These are phyloP conservation scores for Mactromeris polynyma DNA, from an alignment of 2,888 invertebrate species.

Conservation along the genomic window DNA sequence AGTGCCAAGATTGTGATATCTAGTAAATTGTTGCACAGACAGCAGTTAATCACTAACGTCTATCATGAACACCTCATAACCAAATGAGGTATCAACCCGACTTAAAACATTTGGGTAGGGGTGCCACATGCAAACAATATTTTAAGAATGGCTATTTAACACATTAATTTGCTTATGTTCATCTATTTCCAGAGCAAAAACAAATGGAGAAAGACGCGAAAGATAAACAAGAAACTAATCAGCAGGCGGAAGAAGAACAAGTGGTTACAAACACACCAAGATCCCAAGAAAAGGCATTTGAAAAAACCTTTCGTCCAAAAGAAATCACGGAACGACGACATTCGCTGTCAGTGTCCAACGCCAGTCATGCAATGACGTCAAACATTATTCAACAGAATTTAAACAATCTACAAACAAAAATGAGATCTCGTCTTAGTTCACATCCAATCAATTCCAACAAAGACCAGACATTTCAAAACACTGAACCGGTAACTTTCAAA, in stretches of 20 bases:
- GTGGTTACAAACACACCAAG: not conserved
- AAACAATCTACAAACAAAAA: conserved; percentile 56
- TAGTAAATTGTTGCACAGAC: too few relatives aligned
- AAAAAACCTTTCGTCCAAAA: conserved; percentile 30
- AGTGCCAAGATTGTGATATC: too few relatives aligned
- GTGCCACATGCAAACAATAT: too few relatives aligned
- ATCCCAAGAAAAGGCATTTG: conserved; percentile 33
- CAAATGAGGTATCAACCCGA: too few relatives aligned
- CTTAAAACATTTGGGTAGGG: too few relatives aligned
- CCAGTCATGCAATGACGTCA: conserved; percentile 51
- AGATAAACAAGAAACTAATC: conserved; percentile 10
- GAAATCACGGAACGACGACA: conserved; percentile 41
- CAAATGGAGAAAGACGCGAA: conserved; percentile 26
- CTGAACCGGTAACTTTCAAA: conserved; percentile 66
- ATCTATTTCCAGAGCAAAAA: conserved; percentile 35
- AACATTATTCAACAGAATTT: conserved; percentile 57
- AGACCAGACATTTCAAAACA: conserved; percentile 35
- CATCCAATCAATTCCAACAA: not conserved
- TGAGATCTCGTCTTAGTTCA: conserved; percentile 44
- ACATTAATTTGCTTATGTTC: too few relatives aligned
- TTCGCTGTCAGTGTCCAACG: conserved; percentile 46
- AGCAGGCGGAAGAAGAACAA: not conserved
- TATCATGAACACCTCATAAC: too few relatives aligned
- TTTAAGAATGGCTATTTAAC: too few relatives aligned
- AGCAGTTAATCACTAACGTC: too few relatives aligned